phyloP scores from a whole-genome alignment of 2,797 vertebrate species.

The Mormyrops attenuatus region DNA sequence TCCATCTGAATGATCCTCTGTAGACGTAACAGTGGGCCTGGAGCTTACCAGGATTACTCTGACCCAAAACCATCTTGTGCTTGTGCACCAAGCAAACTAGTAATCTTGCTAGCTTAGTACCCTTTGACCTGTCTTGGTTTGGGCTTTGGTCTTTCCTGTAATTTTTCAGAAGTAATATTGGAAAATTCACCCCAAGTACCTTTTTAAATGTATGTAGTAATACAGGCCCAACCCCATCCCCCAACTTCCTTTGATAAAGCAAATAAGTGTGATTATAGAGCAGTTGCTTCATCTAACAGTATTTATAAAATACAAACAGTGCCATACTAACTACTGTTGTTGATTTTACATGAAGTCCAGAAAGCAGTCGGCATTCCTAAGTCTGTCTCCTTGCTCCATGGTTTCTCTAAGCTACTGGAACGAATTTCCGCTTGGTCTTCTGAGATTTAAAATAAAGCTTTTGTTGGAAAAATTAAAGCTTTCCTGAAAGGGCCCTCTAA shows the following conservation, averaged over 20 bases:
- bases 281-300: background rate
- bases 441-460: conserved; percentile 2
- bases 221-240: background rate
- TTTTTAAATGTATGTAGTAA: background rate
- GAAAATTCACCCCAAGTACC: background rate
- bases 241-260: background rate
- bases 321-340: background rate
- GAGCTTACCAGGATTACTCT: background rate
- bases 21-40: background rate
- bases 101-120: background rate
- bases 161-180: background rate
- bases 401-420: background rate
- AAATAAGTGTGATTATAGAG: background rate
- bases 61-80: background rate
- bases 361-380: background rate
- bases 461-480: background rate
- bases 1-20: background rate
- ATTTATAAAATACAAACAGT: background rate
- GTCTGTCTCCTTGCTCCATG: background rate
- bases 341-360: background rate
- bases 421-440: background rate
- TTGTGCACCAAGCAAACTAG: background rate
- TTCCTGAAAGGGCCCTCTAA: background rate
- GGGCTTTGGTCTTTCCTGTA: background rate
- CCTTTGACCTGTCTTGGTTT: background rate